Base-by-base conservation (phyloP, 2,888 invertebrate species). In the Troides oblongomaculatus region DNA sequence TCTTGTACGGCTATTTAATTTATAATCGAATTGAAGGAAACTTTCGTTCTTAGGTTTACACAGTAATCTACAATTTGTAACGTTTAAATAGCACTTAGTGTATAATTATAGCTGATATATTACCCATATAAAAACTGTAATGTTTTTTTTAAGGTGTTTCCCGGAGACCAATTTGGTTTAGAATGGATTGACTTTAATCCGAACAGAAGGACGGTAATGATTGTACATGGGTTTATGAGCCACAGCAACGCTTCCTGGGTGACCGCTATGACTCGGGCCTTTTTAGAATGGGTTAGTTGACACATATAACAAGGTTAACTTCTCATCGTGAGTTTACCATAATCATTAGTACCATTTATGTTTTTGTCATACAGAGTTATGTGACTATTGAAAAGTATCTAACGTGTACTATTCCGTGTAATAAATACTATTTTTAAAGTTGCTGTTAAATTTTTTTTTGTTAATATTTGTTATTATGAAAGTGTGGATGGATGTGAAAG, bases 141-240 rank as follows among this genome's bases (percentile, higher is more conserved):
- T n/a, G 53, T 53, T 53, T 53, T 6, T 57, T 25, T 58, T 6
- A 14, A 92, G 92, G 88, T 92, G 2, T 83, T 72, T 50, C 84
- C 87, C 2, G 92, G 89, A 6, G 73, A 84, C 0, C 93, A 94
- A 72, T 94, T 94, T 72, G 93, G 93, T 1, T 77, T 95, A 17
- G 93, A 94, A 70, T 94, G 93, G 89, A 93, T 93, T 0, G 93
- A 94, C 75, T 95, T 93, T 77, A 82, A 93, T n/a, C 85, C 93
- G 0, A 79, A 78, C 1, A 86, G 93, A 61, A 86, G 82, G 73
- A 95, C 95, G 0, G 85, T 94, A 18, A 82, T 95, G 76, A 94
- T 95, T 36, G 91, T 94, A 0, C 95, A 95, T 73, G 95, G 95
- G 0, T 95, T 95, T 75, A 90, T 94, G 83, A 94, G 94, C 66